Evolutionary conservation across 2,888 invertebrate species (phyloP).

Genomic region (Tigriopus californicus): DNA sequence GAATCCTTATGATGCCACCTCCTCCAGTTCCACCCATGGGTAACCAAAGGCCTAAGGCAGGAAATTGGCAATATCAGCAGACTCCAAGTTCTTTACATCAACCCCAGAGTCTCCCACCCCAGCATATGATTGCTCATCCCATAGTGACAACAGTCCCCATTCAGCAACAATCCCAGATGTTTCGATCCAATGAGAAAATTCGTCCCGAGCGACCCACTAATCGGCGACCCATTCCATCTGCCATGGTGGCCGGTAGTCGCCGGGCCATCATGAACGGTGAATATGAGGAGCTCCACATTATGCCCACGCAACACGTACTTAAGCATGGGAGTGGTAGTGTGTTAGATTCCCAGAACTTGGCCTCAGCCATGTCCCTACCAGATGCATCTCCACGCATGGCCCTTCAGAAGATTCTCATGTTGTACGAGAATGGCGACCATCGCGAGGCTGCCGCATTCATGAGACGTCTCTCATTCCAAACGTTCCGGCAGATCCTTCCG

Average conservation of each 20-base stretch:
- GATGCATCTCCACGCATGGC: slow-evolving; percentile 34
- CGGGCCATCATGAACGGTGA: neutral
- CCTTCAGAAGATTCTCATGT: slow-evolving; percentile 42
- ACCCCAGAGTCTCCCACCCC: neutral
- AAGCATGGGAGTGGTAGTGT: too few species aligned
- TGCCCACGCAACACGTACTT: neutral
- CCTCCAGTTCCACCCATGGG: slow-evolving; percentile 3
- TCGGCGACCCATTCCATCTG: slow-evolving; percentile 12
- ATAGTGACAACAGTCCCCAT: neutral
- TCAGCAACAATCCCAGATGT: neutral
- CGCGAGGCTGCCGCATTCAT: slow-evolving; percentile 74
- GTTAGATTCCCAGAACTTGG: neutral
- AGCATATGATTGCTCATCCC: neutral
- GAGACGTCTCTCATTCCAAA: slow-evolving; percentile 54
- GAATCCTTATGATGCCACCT: slow-evolving; percentile 13
- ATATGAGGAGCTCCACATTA: neutral
- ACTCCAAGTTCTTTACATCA: too few species aligned
- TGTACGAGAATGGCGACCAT: slow-evolving; percentile 72
- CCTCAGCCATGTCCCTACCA: slow-evolving; percentile 24
- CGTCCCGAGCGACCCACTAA: slow-evolving; percentile 18
- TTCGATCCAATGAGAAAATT: slow-evolving; percentile 12
- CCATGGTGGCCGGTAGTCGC: neutral
- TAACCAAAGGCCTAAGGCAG: neutral
- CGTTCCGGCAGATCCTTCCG: slow-evolving; percentile 42
- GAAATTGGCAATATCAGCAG: neutral